Conservation (phyloP, 2,113 vertebrate genomes). For the Pholis gunnellus region DNA sequence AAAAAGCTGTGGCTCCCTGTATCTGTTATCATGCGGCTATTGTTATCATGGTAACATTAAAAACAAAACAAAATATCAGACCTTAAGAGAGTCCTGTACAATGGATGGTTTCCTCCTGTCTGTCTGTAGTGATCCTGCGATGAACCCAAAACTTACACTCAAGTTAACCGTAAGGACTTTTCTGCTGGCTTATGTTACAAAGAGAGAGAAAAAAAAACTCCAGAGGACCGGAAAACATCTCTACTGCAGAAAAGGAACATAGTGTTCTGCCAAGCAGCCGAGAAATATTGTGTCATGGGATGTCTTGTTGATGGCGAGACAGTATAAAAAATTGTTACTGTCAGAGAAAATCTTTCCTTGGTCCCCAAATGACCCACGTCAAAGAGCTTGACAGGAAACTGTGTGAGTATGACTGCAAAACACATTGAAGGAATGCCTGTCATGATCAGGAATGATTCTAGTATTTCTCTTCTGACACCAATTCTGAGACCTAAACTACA, state of each 20-base stretch:
- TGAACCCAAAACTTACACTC: not conserved
- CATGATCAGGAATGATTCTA: not conserved
- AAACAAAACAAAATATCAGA: not conserved
- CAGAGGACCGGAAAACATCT: not conserved
- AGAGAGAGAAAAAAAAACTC: constrained; percentile 16
- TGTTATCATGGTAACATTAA: not conserved
- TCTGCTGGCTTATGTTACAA: not conserved
- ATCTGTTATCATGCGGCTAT: not conserved
- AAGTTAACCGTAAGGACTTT: constrained; percentile 10
- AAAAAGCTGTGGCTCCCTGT: not conserved
- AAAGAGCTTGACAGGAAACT: constrained; percentile 6
- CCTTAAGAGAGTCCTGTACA: not conserved
- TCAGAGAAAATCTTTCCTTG: not conserved
- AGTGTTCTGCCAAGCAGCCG: constrained; percentile 9
- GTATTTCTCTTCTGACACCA: not conserved
- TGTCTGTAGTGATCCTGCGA: not conserved
- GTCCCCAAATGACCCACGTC: not conserved
- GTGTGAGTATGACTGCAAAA: constrained; percentile 5
- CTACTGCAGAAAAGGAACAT: constrained; percentile 2
- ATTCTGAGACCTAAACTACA: not conserved
- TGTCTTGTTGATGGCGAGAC: not conserved
- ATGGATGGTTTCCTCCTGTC: not conserved
- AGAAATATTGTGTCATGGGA: not conserved
- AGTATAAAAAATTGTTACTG: constrained; percentile 1
- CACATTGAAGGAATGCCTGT: not conserved